Evolutionary conservation across 2,113 vertebrate species (phyloP).

Genomic region (Esox niger): DNA sequence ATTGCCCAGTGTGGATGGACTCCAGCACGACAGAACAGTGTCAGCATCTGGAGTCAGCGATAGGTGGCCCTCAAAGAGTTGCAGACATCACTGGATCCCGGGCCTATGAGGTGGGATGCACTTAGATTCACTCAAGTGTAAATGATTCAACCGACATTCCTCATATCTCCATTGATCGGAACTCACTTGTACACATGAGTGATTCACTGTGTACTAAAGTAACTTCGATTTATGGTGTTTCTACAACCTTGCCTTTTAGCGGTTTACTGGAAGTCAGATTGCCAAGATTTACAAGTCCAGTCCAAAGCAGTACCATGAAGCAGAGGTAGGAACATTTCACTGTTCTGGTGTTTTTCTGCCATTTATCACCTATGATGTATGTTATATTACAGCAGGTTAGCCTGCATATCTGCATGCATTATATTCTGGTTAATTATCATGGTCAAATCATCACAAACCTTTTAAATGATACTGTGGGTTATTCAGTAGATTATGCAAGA

Average conservation of each 20-base stretch:
- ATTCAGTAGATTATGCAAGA: not conserved
- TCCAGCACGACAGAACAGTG: conserved; percentile 85
- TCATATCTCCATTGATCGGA: not conserved
- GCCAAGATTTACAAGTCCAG: conserved; percentile 82
- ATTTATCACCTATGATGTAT: too few relatives aligned
- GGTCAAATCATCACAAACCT: too few relatives aligned
- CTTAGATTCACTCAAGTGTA: not conserved
- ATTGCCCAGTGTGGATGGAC: conserved; percentile 95
- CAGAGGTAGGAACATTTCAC: conserved; percentile 78
- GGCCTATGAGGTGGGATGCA: conserved; percentile 84
- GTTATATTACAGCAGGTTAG: not conserved
- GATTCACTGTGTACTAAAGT: not conserved
- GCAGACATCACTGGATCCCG: conserved; percentile 86
- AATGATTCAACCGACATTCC: not conserved
- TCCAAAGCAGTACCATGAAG: conserved; percentile 71
- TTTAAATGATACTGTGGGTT: too few relatives aligned
- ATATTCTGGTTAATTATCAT: too few relatives aligned
- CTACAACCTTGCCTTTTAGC: conserved; percentile 63
- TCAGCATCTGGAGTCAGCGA: conserved; percentile 70
- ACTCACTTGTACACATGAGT: not conserved
- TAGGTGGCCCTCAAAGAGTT: conserved; percentile 80
- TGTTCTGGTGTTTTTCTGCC: not conserved
- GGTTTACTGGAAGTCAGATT: conserved; percentile 97
- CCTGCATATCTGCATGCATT: not conserved
- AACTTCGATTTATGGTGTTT: not conserved